Evolutionary conservation across 1,140 invertebrate species (phyloP), one percentile per base, ranked within the genome.

Genomic region (Gryllus bimaculatus): DNA sequence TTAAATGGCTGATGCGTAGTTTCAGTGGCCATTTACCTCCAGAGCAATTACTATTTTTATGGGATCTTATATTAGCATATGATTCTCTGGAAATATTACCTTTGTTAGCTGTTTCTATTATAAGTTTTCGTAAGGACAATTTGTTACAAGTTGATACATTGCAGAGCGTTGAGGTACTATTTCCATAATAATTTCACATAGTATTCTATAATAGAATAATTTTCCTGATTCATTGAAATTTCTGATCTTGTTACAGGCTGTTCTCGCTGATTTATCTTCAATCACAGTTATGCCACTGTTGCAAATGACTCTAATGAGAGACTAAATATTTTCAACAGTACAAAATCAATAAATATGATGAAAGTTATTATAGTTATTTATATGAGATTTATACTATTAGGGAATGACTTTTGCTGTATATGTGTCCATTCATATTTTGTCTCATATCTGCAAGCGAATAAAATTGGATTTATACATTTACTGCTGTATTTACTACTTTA

Each of bases 1-100:
- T 98, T 84, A 97, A 97, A 85, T 99, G 97, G 97, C 85, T 99
- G 12, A 97, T 98, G 90, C 88, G 96, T 81, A 96, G 93, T 4
- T 99, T 98, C 84, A 97, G 96, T 82, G 96, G 97, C 0, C 95
- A 97, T 84, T 87, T 99, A 76, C 92, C 95, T 0, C 95, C 95
- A 8, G 95, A 97, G 82, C 96, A 99, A 85, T 87, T 98, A 0
- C 87, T 99, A 0, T 91, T 94, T 54, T 86, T 99, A 10, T 99
- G 96, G 96, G 96, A 98, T 85, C 87, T 95, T 80, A 91, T 98
- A 78, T 87, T 99, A 3, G 96, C 94, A 8, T 96, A 96, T 83
- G 95, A 98, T 85, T 96, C 95, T 8, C 84, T 98, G 54, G 95
- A 98, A 86, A 92, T 98, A 47, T 88, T 98, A 39, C 90, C 96